Base-by-base conservation (phyloP, 30 jellyfish, hydroid and myxozoan genomes). In the Aurelia aurita region DNA sequence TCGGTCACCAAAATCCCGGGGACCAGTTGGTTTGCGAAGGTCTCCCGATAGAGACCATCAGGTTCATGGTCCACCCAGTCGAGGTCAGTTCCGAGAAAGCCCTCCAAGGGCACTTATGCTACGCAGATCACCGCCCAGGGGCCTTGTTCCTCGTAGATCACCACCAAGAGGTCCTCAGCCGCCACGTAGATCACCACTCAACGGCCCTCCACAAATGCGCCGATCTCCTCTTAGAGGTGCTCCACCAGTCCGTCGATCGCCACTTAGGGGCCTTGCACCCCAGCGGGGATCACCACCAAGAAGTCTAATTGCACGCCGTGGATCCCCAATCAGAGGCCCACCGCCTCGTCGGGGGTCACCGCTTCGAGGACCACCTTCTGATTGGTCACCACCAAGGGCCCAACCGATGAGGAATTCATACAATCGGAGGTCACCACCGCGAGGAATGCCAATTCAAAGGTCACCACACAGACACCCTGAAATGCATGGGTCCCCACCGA, bases 121-220 rank as follows among this genome's bases (percentile, higher is more conserved):
- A 43, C 14, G 85, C 22, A 44, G 66, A 18, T 73, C 85, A 13
- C 74, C 85, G 6, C 76, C 85, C 35, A 73, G 85, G 19, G 51
- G 51, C 51, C 51, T 15, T 39, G 69, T 18, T 5, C 43, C 75
- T 43, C 69, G 85, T 18, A 54, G 85, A 18, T 25, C 85, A 3
- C 43, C 66, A 32, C 73, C 31, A 61, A n/a, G 39, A 22, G 73
- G 73, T 32, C 73, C 73, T 5, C 29, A 20, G 12, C 73, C 39
- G 13, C 73, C 31, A 22, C 73, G 39, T 32, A 46, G 73, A 32
- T 61, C 73, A 18, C 73, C 73, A 61, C 73, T 22, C 19, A 61
- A 43, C 13, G 16, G 51, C 51, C 51, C 51, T 7, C 51, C 51
- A 39, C 16, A 6, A 39, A 39, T 39, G 16, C 51, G 51, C 51